These are phyloP conservation scores for Hylaea fasciaria DNA, from an alignment of 2,888 invertebrate genomes.

Conservation along the genomic window DNA sequence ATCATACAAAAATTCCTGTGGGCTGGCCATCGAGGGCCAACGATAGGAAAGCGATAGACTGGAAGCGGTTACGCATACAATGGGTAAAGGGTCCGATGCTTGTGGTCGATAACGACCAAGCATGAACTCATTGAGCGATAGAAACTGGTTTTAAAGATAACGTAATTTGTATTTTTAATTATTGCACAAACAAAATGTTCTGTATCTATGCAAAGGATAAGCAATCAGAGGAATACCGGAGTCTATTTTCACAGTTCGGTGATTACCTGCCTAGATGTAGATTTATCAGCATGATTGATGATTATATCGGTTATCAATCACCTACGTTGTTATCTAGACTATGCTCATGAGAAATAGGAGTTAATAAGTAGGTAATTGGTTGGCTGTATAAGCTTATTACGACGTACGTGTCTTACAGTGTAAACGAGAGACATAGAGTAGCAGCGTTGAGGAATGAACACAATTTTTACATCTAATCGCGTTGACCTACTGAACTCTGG, in stretches of 20 bases:
- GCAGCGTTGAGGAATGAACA: too few relatives aligned
- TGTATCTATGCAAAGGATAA: background rate
- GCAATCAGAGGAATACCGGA: background rate
- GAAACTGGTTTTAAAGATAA: background rate
- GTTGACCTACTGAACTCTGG: constrained; percentile 68
- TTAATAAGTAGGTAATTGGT: too few relatives aligned
- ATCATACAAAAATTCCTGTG: constrained; percentile 40
- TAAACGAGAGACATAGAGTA: too few relatives aligned
- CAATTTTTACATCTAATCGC: constrained; percentile 17
- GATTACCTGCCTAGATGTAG: background rate
- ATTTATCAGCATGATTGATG: background rate
- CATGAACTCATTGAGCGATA: constrained; percentile 59
- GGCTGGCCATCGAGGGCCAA: constrained; percentile 23
- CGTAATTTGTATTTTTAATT: constrained; percentile 1
- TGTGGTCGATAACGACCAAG: constrained; percentile 52
- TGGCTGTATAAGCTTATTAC: too few relatives aligned
- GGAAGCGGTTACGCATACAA: constrained; percentile 42
- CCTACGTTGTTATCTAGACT: too few relatives aligned
- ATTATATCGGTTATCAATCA: background rate
- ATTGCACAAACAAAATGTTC: background rate
- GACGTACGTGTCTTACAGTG: too few relatives aligned
- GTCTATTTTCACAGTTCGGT: background rate
- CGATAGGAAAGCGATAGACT: constrained; percentile 44
- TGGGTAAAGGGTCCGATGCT: constrained; percentile 48
- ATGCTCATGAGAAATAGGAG: too few relatives aligned